Evolutionary conservation across 2,797 vertebrate genomes (phyloP), one percentile per base, ranked within the genome.

Genomic region (Poecile montanus): DNA sequence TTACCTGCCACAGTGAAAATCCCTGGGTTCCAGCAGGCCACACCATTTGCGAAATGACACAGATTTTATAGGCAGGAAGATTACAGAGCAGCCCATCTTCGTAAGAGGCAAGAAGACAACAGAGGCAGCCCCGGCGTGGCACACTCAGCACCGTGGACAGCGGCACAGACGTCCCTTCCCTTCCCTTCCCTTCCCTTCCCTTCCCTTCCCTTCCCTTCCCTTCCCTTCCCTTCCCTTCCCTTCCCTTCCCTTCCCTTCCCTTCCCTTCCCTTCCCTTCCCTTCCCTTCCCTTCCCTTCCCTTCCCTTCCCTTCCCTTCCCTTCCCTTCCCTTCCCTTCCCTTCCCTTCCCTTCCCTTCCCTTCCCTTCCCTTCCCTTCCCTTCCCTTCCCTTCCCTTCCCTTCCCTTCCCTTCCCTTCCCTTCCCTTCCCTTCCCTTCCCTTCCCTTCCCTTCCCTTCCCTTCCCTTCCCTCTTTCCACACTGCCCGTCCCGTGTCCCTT

Each of bases 401-500:
- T 38, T 38, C 36, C 36, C 36, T 36, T 36, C 36, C 36, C 36
- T 36, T 36, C 36, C 36, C 36, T 36, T 36, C 36, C 36, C 36
- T 36, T 36, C 36, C 36, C 36, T 36, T 36, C 36, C 36, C 36
- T 36, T 36, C 36, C 36, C 36, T 36, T 36, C 36, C 36, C 36
- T 36, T 36, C 36, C 36, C 36, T 15, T 38, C 60, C 60, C 5
- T 8, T 25, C 38, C 3, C 48, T 1, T 32, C 17, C 38, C 40
- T 36, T 23, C 20, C 48, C 47, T 8, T 10, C 54, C 40, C 3
- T 42, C 20, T 22, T 20, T 14, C 67, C 17, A 47, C 25, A 2
- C 29, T 12, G n/a, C 1, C 16, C 44, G 10, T 15, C 6, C 1
- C 2, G 1, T 5, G 40, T 23, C 42, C 66, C 9, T 66, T 6